Percentiles rank a stretch among this genome's conserved stretches.
phyloP scores from a whole-genome alignment of 2,888 invertebrate genomes.

The Xylocampa areola region DNA sequence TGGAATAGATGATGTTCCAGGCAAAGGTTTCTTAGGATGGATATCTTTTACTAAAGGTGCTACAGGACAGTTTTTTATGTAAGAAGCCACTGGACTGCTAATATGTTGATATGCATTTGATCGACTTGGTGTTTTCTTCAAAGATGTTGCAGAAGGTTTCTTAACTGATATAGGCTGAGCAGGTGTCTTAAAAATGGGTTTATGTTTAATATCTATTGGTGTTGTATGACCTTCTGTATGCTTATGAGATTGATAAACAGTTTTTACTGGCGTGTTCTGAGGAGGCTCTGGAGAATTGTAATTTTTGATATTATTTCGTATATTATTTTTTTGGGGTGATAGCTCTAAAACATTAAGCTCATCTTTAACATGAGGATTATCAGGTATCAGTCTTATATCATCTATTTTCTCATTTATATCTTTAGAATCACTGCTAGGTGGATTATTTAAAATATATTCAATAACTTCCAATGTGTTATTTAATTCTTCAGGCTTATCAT shows the following conservation, averaged over 20 bases:
- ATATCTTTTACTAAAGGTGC: constrained; percentile 75
- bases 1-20: constrained; percentile 71
- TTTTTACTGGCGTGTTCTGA: constrained; percentile 62
- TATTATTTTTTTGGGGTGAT: constrained; percentile 25
- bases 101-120: constrained; percentile 74
- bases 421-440: constrained; percentile 49
- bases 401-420: constrained; percentile 10
- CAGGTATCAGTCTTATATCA: constrained; percentile 13
- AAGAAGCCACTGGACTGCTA: constrained; percentile 79
- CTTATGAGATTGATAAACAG: constrained; percentile 30
- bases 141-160: constrained; percentile 61
- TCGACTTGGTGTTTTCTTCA: constrained; percentile 68
- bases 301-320: constrained; percentile 12
- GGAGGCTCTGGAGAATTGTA: constrained; percentile 27
- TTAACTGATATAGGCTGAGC: constrained; percentile 61
- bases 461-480: constrained; percentile 77
- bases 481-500: constrained; percentile 59
- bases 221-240: constrained; percentile 44
- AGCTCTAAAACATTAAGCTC: constrained; percentile 11
- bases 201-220: constrained; percentile 49
- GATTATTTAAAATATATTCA: constrained; percentile 74
- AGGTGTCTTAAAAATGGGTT: constrained; percentile 72
- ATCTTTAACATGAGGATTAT: constrained; percentile 13
- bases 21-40: constrained; percentile 73
- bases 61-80: constrained; percentile 77